phyloP scores from a whole-genome alignment of 2,113 vertebrate genomes.

The Macroglossus sobrinus region DNA sequence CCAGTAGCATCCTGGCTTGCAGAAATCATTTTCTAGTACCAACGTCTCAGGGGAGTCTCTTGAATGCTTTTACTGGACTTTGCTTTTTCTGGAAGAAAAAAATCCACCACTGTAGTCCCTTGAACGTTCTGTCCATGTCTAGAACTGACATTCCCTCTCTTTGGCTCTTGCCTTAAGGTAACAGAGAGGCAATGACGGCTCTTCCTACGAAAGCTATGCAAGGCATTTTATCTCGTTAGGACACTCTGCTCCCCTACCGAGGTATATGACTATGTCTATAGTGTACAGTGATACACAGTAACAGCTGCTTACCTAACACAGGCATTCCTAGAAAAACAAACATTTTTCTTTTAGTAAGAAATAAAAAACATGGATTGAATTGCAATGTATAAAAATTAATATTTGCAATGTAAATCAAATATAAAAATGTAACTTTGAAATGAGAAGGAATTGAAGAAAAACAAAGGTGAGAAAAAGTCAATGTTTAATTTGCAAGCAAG shows the following conservation, averaged over 20 bases:
- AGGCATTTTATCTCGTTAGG: background rate
- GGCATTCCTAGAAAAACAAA: background rate
- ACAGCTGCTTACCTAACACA: background rate
- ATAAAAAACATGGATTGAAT: background rate
- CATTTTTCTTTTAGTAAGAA: background rate
- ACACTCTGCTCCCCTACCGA: background rate
- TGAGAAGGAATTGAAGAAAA: background rate
- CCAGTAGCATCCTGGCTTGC: background rate
- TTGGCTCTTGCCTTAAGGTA: background rate
- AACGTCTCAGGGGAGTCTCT: background rate
- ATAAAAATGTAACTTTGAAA: background rate
- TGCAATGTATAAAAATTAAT: background rate
- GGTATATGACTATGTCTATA: background rate
- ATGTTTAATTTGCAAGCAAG: background rate
- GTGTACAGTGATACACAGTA: background rate
- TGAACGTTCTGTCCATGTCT: background rate
- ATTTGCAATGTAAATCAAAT: constrained; percentile 8
- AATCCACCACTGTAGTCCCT: background rate
- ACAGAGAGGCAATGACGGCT: background rate
- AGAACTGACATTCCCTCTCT: background rate
- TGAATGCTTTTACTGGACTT: background rate
- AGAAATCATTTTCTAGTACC: constrained; percentile 15
- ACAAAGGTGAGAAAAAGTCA: background rate
- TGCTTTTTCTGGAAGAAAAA: background rate
- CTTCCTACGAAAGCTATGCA: background rate